Evolutionary conservation across 2,113 vertebrate species (phyloP), one percentile per base, ranked within the genome.

Genomic region (Lutjanus erythropterus): DNA sequence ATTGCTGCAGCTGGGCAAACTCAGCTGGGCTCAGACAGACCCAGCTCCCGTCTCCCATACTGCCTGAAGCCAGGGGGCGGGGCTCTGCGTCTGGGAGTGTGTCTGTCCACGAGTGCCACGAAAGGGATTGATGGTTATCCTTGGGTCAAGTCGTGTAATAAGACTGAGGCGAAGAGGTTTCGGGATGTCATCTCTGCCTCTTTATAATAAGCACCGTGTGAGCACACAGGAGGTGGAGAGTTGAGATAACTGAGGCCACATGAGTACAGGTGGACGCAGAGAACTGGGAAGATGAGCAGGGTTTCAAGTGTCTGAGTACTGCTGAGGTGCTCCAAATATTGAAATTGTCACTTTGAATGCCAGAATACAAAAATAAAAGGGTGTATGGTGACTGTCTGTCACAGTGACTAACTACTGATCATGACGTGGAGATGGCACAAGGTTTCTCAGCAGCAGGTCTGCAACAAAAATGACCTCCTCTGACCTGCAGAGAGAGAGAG

Each of bases 1-100:
- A 98, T 80, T 99, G 95, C 84, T 99, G 97, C 62, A 99, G 96
- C 79, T 98, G 97, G 66, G 89, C 90, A 39, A 98, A 99, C 91
- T 99, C 97, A 0, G 96, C 66, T 0, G 97, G 96, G 82, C 97
- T 97, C 89, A 99, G 94, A 18, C 96, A 96, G 73, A 96, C 95
- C 97, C 97, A 98, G 68, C 33, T 90, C 5, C 91, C 91, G 88
- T 97, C 95, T 0, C 94, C 94, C 97, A 98, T 99, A 58, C 94
- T 96, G 80, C 89, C 2, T 66, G 53, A 49, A 12, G 86, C 72
- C 60, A 7, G 47, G 6, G 6, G 55, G 3, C 9, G 11, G 41
- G 44, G 41, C 27, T 62, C 46, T 39, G 47, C 33, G 59, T 50
- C 10, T 14, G 27, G 23, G 61, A 39, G 52, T 19, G 37, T n/a